Evolutionary conservation across 2,797 vertebrate genomes (phyloP), one percentile per base, ranked within the genome.

Genomic region (Tragopan temminckii): DNA sequence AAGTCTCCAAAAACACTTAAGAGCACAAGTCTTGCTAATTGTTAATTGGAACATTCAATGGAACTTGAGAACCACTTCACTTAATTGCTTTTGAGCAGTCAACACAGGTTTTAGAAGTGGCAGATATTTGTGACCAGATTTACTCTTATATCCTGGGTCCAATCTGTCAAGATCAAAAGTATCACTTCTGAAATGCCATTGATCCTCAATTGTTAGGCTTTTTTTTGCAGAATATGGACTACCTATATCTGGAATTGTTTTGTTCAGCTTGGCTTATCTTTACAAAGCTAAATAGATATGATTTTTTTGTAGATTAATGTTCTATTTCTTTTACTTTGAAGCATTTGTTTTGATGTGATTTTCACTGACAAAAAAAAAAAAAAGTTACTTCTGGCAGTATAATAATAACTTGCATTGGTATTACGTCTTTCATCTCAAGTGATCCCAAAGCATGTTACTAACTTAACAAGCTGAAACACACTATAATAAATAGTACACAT

Each of bases 381-480:
- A 50, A 27, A 16, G 4, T 17, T 50, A 53, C 63, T 92, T 93
- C 68, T 96, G 61, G 45, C n/a, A 58, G 35, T 45, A 13, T 71
- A 94, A 69, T 84, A 95, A 88, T 85, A 85, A 91, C 69, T 89
- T 90, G 21, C 16, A 62, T 92, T 91, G 0, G 1, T 81, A 77
- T 74, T 80, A 53, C 46, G 85, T 38, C 64, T 94, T 96, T 93
- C 81, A 69, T 96, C 55, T 95, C 76, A 88, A 90, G 88, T 85
- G 90, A 96, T 95, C 90, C 95, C 90, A 93, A 94, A 95, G 86
- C 86, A 87, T 72, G 95, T 96, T 92, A 62, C 92, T 63, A 92
- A 95, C 88, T 93, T 96, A 96, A 95, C 85, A 94, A 94, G 79
- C 94, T 94, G 92, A 95, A 96, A 96, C 84, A 85, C 88, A 66